phyloP scores from a whole-genome alignment of 2,797 vertebrate genomes.

The Yasuhikotakia modesta region DNA sequence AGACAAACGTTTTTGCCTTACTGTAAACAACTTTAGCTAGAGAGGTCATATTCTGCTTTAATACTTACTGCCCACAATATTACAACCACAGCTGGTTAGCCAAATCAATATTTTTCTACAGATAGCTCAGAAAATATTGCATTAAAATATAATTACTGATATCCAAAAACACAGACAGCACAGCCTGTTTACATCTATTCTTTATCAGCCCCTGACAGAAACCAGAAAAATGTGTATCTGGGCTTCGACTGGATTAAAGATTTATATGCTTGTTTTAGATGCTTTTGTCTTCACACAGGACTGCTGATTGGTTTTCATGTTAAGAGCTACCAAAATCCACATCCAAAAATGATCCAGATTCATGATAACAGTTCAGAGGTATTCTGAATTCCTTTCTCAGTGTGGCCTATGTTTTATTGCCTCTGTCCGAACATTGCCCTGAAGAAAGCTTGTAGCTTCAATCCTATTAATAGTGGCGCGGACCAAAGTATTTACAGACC shows the following conservation, averaged over 20 bases:
- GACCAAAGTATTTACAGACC: constrained; percentile 25
- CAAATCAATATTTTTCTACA: constrained; percentile 17
- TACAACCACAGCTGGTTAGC: neutral
- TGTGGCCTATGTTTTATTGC: constrained; percentile 46
- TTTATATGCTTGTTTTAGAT: constrained; percentile 16
- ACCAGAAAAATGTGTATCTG: neutral
- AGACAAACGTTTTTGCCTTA: neutral
- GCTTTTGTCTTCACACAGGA: constrained; percentile 2
- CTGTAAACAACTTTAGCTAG: neutral
- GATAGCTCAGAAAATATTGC: neutral
- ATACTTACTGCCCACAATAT: neutral
- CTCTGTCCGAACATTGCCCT: constrained; percentile 34
- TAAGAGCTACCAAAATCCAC: constrained; percentile 26
- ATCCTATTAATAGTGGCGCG: constrained; percentile 55
- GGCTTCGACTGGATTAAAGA: neutral
- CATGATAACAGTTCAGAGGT: constrained; percentile 3
- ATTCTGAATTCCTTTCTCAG: constrained; percentile 23
- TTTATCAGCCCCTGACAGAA: constrained; percentile 6
- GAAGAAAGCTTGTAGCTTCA: constrained; percentile 48
- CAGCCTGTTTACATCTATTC: constrained; percentile 23
- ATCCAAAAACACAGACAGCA: constrained; percentile 14
- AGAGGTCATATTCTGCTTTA: neutral
- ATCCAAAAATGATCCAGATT: constrained; percentile 1
- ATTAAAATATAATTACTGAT: constrained; percentile 6
- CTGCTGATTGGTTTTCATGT: constrained; percentile 6